phyloP scores from a whole-genome alignment of 2,888 invertebrate species.

The Sisyra nigra region DNA sequence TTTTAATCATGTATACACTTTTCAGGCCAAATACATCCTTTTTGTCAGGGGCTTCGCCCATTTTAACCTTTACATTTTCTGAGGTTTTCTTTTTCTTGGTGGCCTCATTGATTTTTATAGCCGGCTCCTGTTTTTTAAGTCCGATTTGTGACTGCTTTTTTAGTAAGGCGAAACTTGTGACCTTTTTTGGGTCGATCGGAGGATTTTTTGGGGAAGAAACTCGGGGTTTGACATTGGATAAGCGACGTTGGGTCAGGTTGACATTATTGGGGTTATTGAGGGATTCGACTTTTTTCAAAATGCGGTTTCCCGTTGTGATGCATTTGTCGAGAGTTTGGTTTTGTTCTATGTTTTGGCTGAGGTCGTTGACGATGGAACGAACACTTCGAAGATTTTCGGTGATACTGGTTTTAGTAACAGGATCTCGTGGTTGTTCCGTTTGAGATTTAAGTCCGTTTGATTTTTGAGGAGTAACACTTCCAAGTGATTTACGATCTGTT shows the following conservation, averaged over 20 bases:
- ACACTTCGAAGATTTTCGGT: constrained; percentile 5
- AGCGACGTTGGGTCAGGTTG: neutral
- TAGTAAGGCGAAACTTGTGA: constrained; percentile 6
- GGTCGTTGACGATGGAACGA: constrained; percentile 9
- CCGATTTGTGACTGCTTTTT: constrained; percentile 3
- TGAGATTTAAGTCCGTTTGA: too few relatives aligned
- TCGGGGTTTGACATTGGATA: constrained; percentile 1
- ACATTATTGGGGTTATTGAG: neutral
- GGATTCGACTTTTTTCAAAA: constrained; percentile 10
- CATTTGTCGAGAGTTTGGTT: constrained; percentile 9
- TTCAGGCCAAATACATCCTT: constrained; percentile 5
- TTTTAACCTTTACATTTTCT: neutral
- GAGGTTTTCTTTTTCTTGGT: constrained; percentile 1
- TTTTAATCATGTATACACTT: constrained; percentile 3
- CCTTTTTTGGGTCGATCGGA: constrained; percentile 2
- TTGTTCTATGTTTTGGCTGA: constrained; percentile 1
- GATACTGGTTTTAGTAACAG: constrained; percentile 4
- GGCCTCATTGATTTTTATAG: constrained; percentile 3
- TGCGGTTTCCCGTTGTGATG: constrained; percentile 9
- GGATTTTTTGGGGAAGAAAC: neutral
- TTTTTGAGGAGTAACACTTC: constrained; percentile 12
- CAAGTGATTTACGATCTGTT: constrained; percentile 13
- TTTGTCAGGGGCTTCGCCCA: neutral
- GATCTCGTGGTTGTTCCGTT: constrained; percentile 4
- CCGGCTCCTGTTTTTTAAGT: constrained; percentile 1